A percentile compares a stretch with the other conserved stretches of the same genome.
Conservation (phyloP, 2,888 invertebrate species). For the Ptycholaimellus sp. region DNA sequence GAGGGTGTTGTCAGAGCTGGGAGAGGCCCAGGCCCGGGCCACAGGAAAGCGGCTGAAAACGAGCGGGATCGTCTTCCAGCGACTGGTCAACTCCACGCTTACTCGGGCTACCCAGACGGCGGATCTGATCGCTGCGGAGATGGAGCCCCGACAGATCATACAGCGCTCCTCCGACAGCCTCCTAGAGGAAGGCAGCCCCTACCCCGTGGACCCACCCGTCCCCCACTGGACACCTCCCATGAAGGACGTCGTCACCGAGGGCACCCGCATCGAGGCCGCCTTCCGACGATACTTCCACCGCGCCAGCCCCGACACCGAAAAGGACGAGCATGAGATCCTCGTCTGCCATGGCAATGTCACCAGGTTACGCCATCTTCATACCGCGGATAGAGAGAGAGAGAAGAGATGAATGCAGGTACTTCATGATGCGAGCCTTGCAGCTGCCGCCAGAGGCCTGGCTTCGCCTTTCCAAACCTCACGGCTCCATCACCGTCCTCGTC, state of each 20-base stretch:
- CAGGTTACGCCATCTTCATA: too few species aligned
- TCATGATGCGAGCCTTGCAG: slow-evolving; percentile 68
- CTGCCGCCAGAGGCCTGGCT: slow-evolving; percentile 87
- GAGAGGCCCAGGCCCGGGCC: slow-evolving; percentile 51
- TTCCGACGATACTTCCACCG: slow-evolving; percentile 71
- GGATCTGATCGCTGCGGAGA: too few species aligned
- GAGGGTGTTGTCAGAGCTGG: too few species aligned
- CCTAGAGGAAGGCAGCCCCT: slow-evolving; percentile 71
- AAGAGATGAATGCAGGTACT: too few species aligned
- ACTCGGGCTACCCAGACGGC: slow-evolving; percentile 32
- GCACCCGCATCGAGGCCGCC: slow-evolving; percentile 76
- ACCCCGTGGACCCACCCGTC: slow-evolving; percentile 67
- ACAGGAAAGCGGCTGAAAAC: slow-evolving; percentile 52
- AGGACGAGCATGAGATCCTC: slow-evolving; percentile 58
- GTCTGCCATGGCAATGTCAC: slow-evolving; percentile 93
- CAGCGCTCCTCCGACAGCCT: too few species aligned
- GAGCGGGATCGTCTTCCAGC: slow-evolving; percentile 50
- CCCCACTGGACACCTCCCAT: slow-evolving; percentile 60
- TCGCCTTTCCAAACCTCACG: slow-evolving; percentile 61
- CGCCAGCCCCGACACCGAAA: too few species aligned
- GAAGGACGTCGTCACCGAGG: slow-evolving; percentile 68
- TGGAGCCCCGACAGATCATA: too few species aligned
- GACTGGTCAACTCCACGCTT: slow-evolving; percentile 64
- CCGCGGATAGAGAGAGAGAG: too few species aligned
- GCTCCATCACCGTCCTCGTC: slow-evolving; percentile 61